Base-by-base conservation (phyloP, 2,113 vertebrate genomes). In the Phainopepla nitens region DNA sequence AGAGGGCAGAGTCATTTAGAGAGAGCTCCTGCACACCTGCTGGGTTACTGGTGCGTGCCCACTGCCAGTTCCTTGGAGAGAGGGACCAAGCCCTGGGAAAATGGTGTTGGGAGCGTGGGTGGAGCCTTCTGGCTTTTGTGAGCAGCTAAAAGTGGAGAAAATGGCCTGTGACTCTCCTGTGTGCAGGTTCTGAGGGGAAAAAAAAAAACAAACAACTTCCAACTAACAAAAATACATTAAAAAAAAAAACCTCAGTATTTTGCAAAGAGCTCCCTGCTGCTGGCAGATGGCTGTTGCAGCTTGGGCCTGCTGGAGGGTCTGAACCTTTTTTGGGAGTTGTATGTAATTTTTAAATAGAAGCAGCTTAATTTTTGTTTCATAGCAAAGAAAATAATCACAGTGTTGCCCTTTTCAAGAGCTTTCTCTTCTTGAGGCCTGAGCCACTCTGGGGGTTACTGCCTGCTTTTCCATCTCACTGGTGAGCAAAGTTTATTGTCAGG, bases 1-100 rank as follows among this genome's bases (percentile, higher is more conserved):
- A 96, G 95, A 95, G 95, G 96, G 96, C 90, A 93, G 92, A 97
- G 90, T 96, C 93, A 91, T 95, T 96, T 94, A 94, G 86, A 95
- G 68, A 81, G 92, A 92, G 80, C 65, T 95, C n/a, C 39, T 75
- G 71, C 93, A 89, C 71, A 88, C 87, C 90, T 95, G 90, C 90
- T 5, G 13, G 35, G 14, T 66, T 78, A 56, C 72, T 84, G 76
- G 64, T 75, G 81, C 51, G 6, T 94, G 80, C 90, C 90, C 86
- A 82, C 82, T 88, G 62, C 42, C 8, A 71, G 68, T 7, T 70
- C 64, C 60, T 66, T 29, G 5, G 22, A 17, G 18, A 78, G 72
- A 66, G 78, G 90, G 60, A 87, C 75, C 51, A 18, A 71, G 44
- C 57, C 71, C 65, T 93, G 85, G 80, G 76, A 94, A 92, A 89